Percentiles rank a stretch among this genome's conserved stretches.
These are phyloP conservation scores for Phyllostomus discolor DNA, from an alignment of 2,113 vertebrate species.

Conservation along the genomic window DNA sequence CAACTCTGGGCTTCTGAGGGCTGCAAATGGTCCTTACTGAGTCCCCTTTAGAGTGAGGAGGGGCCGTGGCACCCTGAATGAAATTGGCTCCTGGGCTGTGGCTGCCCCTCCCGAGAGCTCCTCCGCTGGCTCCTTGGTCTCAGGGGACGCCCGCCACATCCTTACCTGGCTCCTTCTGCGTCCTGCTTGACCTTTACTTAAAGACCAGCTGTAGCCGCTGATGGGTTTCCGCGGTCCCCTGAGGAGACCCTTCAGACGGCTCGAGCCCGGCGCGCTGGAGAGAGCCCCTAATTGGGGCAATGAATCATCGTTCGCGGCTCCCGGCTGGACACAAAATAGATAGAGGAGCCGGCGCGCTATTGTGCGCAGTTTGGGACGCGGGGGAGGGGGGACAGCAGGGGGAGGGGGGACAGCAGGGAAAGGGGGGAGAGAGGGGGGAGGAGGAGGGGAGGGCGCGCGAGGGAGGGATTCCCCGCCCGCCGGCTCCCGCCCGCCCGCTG, in stretches of 20 bases:
- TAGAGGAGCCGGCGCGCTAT: slow-evolving; percentile 45
- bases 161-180: slow-evolving; percentile 47
- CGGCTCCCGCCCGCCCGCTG: neutral
- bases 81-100: neutral
- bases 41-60: neutral
- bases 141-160: neutral
- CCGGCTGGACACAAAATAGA: slow-evolving; percentile 59
- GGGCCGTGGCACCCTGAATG: neutral
- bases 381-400: neutral
- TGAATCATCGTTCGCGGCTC: slow-evolving; percentile 56
- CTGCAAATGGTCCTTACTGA: neutral
- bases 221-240: slow-evolving; percentile 37
- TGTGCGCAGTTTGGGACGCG: slow-evolving; percentile 61
- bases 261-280: neutral
- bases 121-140: neutral
- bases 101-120: neutral
- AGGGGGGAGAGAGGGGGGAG: neutral
- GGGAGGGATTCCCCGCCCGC: slow-evolving; percentile 36
- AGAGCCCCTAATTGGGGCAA: slow-evolving; percentile 69
- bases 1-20: neutral
- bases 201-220: slow-evolving; percentile 44
- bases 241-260: slow-evolving; percentile 56
- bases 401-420: neutral
- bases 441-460: neutral
- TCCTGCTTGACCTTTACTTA: slow-evolving; percentile 66